Conservation (phyloP, 2,113 vertebrate species). For the Sylvicapra grimmia region DNA sequence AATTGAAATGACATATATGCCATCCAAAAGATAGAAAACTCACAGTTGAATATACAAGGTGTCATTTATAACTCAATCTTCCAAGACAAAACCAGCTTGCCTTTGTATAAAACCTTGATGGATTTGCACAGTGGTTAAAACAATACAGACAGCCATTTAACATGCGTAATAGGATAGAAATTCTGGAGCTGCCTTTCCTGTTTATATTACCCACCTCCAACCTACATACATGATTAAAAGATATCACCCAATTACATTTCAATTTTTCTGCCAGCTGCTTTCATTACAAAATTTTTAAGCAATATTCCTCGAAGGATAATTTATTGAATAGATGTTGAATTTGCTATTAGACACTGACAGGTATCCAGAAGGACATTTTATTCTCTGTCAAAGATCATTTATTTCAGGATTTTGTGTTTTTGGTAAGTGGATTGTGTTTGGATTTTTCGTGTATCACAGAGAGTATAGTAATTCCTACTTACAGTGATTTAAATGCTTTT, state of each 20-base stretch:
- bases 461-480: constrained; percentile 22
- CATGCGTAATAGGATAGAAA: not conserved
- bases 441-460: not conserved
- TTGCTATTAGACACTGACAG: constrained; percentile 47
- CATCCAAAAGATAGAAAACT: constrained; percentile 13
- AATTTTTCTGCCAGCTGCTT: constrained; percentile 49
- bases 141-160: constrained; percentile 8
- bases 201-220: not conserved
- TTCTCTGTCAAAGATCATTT: constrained; percentile 31
- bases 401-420: constrained; percentile 31
- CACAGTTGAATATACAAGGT: not conserved
- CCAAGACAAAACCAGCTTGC: not conserved
- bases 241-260: constrained; percentile 61
- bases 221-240: constrained; percentile 52
- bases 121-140: constrained; percentile 9
- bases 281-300: constrained; percentile 50
- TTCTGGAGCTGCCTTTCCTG: not conserved
- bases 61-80: constrained; percentile 20
- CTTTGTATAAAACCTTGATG: not conserved
- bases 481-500: constrained; percentile 39
- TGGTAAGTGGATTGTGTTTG: constrained; percentile 4
- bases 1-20: constrained; percentile 42
- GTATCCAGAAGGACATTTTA: not conserved
- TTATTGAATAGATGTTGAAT: constrained; percentile 48
- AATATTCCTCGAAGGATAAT: constrained; percentile 28